Evolutionary conservation across 2,113 vertebrate species (phyloP).

Genomic region (Podilymbus podiceps): DNA sequence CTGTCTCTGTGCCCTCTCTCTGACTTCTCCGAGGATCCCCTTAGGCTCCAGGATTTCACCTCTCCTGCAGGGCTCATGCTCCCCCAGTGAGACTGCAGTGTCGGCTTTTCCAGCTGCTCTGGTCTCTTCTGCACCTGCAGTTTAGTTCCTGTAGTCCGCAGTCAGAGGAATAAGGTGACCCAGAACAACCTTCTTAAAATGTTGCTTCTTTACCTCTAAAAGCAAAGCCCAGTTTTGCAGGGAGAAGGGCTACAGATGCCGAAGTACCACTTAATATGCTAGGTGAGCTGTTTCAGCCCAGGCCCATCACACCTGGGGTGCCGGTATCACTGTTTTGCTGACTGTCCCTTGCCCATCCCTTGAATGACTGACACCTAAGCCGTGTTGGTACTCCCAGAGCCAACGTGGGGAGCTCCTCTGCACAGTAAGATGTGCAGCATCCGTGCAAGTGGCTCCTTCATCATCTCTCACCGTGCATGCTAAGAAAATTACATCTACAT

Average conservation of each 20-base stretch:
- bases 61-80: fast-evolving
- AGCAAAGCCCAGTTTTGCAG: neutral
- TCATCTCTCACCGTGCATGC: neutral
- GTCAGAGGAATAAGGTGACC: neutral
- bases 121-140: neutral
- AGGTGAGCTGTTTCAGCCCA: neutral
- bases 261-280: neutral
- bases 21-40: neutral
- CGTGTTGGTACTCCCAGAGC: neutral
- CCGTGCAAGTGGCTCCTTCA: fast-evolving
- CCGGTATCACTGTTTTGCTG: neutral
- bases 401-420: neutral
- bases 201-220: neutral
- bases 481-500: neutral
- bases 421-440: neutral
- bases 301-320: neutral
- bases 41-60: neutral
- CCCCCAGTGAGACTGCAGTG: fast-evolving
- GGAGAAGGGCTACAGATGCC: neutral
- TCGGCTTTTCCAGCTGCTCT: neutral
- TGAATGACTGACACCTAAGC: neutral
- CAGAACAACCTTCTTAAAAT: neutral
- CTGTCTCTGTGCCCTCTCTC: neutral
- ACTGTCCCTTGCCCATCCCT: neutral
- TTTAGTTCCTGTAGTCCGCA: neutral